Evolutionary conservation across 2,797 vertebrate species (phyloP).

Genomic region (Characodon lateralis): DNA sequence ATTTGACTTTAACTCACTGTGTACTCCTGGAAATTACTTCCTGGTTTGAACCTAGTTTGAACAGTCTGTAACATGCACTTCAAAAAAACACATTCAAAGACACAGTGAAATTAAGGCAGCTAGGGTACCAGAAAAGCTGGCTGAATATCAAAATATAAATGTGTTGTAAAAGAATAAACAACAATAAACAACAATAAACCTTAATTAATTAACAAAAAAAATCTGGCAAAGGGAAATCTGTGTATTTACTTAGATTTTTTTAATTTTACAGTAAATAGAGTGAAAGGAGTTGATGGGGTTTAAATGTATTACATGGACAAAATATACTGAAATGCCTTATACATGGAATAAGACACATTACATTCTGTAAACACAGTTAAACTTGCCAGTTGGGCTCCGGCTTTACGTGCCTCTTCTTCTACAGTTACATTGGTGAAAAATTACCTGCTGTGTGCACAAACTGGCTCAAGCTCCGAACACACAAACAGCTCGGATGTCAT

Average conservation of each 20-base stretch:
- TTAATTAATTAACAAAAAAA: too few species aligned
- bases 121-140: too few species aligned
- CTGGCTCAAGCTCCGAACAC: slow-evolving; percentile 22
- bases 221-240: too few species aligned
- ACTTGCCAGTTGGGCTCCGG: neutral
- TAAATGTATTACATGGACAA: neutral
- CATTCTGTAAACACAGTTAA: slow-evolving; percentile 38
- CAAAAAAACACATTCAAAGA: neutral
- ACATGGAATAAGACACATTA: neutral
- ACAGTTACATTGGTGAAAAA: slow-evolving; percentile 36
- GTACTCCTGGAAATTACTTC: neutral
- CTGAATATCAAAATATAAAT: too few species aligned
- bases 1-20: slow-evolving; percentile 10
- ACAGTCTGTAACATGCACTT: neutral
- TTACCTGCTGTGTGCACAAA: slow-evolving; percentile 58
- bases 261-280: neutral
- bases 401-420: slow-evolving; percentile 25
- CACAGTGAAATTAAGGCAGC: too few species aligned
- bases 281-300: neutral
- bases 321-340: too few species aligned
- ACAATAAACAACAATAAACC: too few species aligned
- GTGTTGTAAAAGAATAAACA: too few species aligned
- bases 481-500: slow-evolving; percentile 12
- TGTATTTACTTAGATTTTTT: too few species aligned
- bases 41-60: too few species aligned